Percentiles rank a stretch among this genome's conserved stretches.
Conservation (phyloP, 2,797 vertebrate species). For the Epinephelus awoara region DNA sequence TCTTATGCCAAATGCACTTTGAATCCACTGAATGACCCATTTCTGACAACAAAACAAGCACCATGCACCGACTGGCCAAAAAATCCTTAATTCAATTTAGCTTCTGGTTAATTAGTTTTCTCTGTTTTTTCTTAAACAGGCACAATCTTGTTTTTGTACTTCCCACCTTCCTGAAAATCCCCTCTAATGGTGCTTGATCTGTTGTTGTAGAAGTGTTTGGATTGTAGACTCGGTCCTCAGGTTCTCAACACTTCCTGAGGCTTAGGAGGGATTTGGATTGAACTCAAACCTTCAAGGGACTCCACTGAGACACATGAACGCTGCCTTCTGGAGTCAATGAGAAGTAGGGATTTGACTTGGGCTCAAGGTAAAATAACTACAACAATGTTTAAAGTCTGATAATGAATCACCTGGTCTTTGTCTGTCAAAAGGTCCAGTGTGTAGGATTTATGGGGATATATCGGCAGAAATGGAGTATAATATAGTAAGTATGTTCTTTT, state of each 20-base stretch:
- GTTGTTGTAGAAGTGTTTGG: slow-evolving; percentile 53
- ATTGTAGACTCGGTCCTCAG: slow-evolving; percentile 47
- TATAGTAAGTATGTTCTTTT: no score
- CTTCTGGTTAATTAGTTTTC: slow-evolving; percentile 35
- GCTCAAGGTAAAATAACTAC: slow-evolving; percentile 55
- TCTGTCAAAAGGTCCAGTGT: background rate
- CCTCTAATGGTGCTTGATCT: slow-evolving; percentile 57
- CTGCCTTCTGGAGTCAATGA: slow-evolving; percentile 32
- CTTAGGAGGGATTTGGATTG: slow-evolving; percentile 61
- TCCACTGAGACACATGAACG: slow-evolving; percentile 48
- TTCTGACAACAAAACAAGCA: slow-evolving; percentile 58
- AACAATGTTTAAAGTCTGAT: slow-evolving; percentile 55
- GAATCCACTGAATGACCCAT: slow-evolving; percentile 62
- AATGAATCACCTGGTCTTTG: slow-evolving; percentile 53
- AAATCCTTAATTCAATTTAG: slow-evolving; percentile 30
- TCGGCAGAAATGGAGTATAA: no score
- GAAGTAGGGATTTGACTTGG: slow-evolving; percentile 45
- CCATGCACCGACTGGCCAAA: slow-evolving; percentile 11
- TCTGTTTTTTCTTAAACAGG: slow-evolving; percentile 27
- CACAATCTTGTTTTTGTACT: slow-evolving; percentile 45
- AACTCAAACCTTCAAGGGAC: slow-evolving; percentile 52
- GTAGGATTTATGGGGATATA: no score
- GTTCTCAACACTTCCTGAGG: slow-evolving; percentile 64
- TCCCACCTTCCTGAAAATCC: slow-evolving; percentile 45
- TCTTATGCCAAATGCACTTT: slow-evolving; percentile 75